phyloP scores from a whole-genome alignment of 2,113 vertebrate genomes.

The Larimichthys crocea region DNA sequence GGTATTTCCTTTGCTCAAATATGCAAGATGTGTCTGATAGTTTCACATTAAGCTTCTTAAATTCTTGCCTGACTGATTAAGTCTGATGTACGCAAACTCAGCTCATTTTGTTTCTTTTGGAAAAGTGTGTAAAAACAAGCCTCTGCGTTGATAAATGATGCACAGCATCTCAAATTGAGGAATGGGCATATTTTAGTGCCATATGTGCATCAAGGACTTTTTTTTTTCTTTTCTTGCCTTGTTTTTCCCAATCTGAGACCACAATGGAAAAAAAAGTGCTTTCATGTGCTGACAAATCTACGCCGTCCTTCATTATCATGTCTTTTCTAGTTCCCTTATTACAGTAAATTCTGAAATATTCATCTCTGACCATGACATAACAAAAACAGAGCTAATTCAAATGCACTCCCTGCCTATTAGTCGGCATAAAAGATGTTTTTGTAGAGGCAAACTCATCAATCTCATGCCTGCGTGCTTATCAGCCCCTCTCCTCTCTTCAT shows the following conservation, averaged over 20 bases:
- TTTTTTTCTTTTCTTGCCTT: too few relatives aligned
- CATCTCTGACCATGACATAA: background rate
- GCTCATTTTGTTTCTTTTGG: background rate
- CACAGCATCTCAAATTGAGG: background rate
- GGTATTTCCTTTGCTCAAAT: background rate
- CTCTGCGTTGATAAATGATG: background rate
- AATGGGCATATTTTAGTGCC: background rate
- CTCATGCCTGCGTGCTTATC: background rate
- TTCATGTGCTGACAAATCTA: background rate
- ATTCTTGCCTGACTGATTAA: background rate
- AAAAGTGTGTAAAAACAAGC: background rate
- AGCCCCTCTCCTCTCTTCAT: conserved; percentile 54
- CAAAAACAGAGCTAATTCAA: background rate
- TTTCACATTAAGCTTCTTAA: background rate
- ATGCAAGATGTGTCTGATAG: background rate
- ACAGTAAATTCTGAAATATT: background rate
- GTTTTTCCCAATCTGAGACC: background rate
- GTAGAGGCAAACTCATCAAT: background rate
- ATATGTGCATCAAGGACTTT: background rate
- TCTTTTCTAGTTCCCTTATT: background rate
- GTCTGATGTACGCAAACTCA: too few relatives aligned
- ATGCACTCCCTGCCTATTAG: background rate
- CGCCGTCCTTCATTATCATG: background rate
- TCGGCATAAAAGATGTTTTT: background rate
- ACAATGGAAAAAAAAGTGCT: background rate